A percentile compares a stretch with the other conserved stretches of the same genome.
Evolutionary conservation across 2,113 vertebrate species (phyloP).

Genomic region (Drymodes brunneopygia): DNA sequence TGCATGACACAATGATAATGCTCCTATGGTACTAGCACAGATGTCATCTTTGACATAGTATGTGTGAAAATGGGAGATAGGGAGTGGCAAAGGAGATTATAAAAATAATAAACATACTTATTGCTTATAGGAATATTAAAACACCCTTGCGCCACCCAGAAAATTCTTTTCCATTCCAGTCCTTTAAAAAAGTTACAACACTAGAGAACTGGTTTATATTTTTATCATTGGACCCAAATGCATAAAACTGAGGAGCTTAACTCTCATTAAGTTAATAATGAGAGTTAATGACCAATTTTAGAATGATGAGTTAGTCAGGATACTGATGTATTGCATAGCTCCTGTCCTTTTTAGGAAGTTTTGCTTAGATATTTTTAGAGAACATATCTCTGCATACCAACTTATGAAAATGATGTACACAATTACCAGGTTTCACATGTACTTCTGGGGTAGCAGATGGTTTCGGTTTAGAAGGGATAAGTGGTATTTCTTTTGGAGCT

Average conservation of each 20-base stretch:
- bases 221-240: neutral
- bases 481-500: slow-evolving; percentile 67
- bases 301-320: neutral
- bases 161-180: neutral
- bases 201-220: neutral
- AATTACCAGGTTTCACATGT: slow-evolving; percentile 71
- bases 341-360: neutral
- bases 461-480: slow-evolving; percentile 65
- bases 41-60: neutral
- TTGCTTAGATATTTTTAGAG: neutral
- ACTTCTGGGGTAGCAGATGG: slow-evolving; percentile 57
- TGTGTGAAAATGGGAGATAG: neutral
- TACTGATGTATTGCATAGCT: neutral
- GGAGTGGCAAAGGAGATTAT: neutral
- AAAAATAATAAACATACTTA: neutral
- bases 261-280: neutral
- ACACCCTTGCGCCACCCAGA: neutral
- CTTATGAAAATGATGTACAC: slow-evolving; percentile 6
- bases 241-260: neutral
- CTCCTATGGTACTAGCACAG: neutral
- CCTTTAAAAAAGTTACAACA: neutral
- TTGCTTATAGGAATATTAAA: neutral
- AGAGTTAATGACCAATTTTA: neutral
- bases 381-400: neutral
- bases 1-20: rapidly evolving